phyloP scores from a whole-genome alignment of 2,797 vertebrate genomes.

The Stomatorhinus walkeri region DNA sequence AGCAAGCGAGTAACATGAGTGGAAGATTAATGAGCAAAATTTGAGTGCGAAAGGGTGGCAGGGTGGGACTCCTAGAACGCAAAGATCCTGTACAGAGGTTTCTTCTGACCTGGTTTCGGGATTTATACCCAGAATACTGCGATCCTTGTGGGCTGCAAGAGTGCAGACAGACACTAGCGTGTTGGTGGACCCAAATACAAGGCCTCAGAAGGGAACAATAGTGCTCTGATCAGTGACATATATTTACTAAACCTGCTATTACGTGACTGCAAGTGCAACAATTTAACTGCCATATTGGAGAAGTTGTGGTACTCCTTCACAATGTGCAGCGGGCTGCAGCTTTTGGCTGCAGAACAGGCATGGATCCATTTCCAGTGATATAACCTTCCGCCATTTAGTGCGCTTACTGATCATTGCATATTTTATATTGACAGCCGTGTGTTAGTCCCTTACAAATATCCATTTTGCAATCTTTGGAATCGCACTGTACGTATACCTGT shows the following conservation, averaged over 20 bases:
- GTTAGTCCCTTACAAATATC: background rate
- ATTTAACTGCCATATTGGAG: background rate
- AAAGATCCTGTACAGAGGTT: background rate
- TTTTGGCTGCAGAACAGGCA: background rate
- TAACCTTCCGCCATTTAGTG: background rate
- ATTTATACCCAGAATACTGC: constrained; percentile 16
- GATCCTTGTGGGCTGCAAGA: constrained; percentile 21
- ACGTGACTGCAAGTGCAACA: background rate
- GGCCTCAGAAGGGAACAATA: constrained; percentile 18
- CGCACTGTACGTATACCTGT: background rate
- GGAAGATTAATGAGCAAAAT: constrained; percentile 11
- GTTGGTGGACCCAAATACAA: constrained; percentile 34
- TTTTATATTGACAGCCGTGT: background rate
- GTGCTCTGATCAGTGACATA: background rate
- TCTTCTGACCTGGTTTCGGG: background rate
- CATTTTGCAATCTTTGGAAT: background rate
- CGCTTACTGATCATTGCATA: background rate
- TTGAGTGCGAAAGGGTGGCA: background rate
- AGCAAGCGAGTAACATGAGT: background rate
- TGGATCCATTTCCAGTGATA: background rate
- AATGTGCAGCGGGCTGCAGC: too few relatives aligned
- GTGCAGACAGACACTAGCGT: constrained; percentile 27
- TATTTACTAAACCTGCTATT: background rate
- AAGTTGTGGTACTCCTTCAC: background rate
- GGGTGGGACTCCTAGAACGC: background rate